phyloP scores from a whole-genome alignment of 2,113 vertebrate species.

The Apteryx mantelli region DNA sequence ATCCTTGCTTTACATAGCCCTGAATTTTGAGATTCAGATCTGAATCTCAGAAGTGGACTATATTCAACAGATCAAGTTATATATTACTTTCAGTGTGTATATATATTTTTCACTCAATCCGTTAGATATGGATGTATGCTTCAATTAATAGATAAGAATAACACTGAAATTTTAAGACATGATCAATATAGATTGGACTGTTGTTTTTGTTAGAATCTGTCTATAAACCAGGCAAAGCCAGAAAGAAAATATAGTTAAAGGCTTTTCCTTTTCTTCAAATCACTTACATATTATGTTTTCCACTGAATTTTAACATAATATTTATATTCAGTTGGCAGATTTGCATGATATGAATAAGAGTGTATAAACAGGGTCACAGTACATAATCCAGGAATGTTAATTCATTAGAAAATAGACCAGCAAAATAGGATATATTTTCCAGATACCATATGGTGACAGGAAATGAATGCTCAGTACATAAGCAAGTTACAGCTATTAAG shows the following conservation, averaged over 20 bases:
- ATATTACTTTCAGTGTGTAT: not conserved
- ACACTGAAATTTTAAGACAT: not conserved
- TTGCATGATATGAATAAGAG: not conserved
- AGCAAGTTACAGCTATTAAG: not conserved
- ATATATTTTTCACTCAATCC: not conserved
- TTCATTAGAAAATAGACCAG: not conserved
- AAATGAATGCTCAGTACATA: not conserved
- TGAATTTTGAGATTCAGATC: not conserved
- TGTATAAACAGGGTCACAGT: not conserved
- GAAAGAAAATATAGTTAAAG: not conserved
- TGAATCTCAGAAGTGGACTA: not conserved
- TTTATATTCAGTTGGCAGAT: not conserved
- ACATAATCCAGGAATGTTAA: not conserved
- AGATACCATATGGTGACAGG: not conserved
- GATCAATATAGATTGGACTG: not conserved
- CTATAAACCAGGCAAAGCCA: not conserved
- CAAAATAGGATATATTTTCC: not conserved
- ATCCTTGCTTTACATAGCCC: not conserved
- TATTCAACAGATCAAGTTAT: not conserved
- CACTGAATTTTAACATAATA: not conserved
- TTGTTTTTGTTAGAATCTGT: not conserved
- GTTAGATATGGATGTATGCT: not conserved
- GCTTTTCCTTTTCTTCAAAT: not conserved
- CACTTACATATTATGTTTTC: fast-evolving
- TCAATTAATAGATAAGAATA: not conserved